Evolutionary conservation across 2,888 invertebrate genomes (phyloP).

Genomic region (Latrodectus hesperus): DNA sequence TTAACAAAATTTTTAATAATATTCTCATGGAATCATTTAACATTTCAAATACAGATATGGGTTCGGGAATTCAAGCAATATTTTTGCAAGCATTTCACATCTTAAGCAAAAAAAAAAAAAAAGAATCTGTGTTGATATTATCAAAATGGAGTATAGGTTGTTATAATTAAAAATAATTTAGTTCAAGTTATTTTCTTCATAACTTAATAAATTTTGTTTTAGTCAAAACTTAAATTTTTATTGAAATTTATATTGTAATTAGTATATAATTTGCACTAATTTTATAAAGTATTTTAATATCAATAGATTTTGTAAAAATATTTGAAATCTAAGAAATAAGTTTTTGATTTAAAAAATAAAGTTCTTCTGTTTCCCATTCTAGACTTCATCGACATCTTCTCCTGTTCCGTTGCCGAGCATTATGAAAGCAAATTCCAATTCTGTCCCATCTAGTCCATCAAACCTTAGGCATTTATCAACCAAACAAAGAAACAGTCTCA

Average conservation of each 20-base stretch:
- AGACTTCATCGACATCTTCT: constrained; percentile 59
- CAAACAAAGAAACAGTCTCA: constrained; percentile 10
- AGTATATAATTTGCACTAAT: not conserved
- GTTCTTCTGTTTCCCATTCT: not conserved
- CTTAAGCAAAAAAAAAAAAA: too few relatives aligned
- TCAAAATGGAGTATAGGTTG: too few relatives aligned
- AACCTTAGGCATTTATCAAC: constrained; percentile 45
- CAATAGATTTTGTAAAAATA: not conserved
- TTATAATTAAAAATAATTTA: too few relatives aligned
- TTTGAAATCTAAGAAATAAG: not conserved
- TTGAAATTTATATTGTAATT: not conserved
- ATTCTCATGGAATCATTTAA: too few relatives aligned
- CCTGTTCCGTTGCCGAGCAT: constrained; percentile 41
- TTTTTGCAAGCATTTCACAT: too few relatives aligned
- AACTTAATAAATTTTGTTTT: not conserved
- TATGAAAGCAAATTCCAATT: constrained; percentile 48
- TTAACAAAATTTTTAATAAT: too few relatives aligned
- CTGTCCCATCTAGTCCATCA: constrained; percentile 68
- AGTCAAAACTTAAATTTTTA: not conserved
- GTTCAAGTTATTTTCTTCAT: not conserved
- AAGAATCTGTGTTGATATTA: too few relatives aligned
- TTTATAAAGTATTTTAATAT: not conserved
- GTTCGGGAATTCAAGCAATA: too few relatives aligned
- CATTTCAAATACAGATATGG: too few relatives aligned
- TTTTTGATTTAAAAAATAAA: not conserved